Base-by-base conservation (phyloP, 2,113 vertebrate species). In the Psilopogon haemacephalus region DNA sequence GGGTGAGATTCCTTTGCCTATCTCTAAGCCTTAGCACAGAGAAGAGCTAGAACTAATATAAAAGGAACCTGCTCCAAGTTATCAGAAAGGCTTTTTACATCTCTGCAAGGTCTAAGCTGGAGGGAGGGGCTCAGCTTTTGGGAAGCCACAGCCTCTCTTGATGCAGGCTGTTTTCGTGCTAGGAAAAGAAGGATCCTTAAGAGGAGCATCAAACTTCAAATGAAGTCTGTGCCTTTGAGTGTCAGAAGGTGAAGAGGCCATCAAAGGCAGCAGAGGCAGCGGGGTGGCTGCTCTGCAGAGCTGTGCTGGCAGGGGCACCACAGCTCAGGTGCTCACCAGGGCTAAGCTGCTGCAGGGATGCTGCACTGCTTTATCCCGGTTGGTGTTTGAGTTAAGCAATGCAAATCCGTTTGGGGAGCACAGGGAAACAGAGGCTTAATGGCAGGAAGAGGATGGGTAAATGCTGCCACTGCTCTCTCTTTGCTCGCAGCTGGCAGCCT, bases 391-490 rank as follows among this genome's bases (percentile, higher is more conserved):
- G 63, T 71, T 82, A 46, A 86, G 62, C 89, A 52, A 11, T 5
- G 11, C 35, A 56, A 78, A 64, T 84, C 65, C 54, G 21, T 93
- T 50, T 50, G 65, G 59, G 55, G 84, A 84, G n/a, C 33, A 2
- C 19, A 9, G 79, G 40, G 60, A 56, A 91, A 68, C 8, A 68
- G 75, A 87, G 83, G 82, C 71, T 88, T 91, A 88, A 72, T 64
- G 84, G 72, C 82, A 40, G 69, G 30, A n/a, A 84, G 79, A 65
- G 38, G 48, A 27, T 40, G 62, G 70, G 56, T 94, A 86, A 92
- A 91, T 7, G 64, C 65, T 89, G 65, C 82, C 33, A 9, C 56
- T 86, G 79, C 90, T 89, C 71, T 91, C 90, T 89, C 71, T 91
- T 67, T 76, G 90, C 85, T 86, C 71, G 52, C 0, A 0, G 37